phyloP scores from a whole-genome alignment of 1,140 invertebrate species.

The Drosophila albomicans region DNA sequence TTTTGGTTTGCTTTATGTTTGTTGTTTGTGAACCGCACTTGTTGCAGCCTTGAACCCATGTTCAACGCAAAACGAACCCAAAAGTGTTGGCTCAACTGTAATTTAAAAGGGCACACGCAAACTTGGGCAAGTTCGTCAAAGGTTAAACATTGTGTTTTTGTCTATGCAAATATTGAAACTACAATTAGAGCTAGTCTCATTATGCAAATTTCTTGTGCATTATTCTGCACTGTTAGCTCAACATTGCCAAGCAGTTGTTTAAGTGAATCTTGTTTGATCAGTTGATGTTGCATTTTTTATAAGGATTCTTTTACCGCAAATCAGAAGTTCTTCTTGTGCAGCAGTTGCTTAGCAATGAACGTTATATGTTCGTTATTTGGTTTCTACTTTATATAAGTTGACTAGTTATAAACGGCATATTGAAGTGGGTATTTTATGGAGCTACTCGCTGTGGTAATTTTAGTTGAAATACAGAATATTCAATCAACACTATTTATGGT shows the following conservation, averaged over 20 bases:
- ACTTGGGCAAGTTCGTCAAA: slow-evolving; percentile 10
- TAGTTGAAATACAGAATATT: too few relatives aligned
- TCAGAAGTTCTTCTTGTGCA: too few relatives aligned
- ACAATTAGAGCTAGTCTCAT: slow-evolving; percentile 10
- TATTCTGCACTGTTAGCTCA: neutral
- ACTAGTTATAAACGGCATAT: too few relatives aligned
- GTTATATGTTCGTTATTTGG: too few relatives aligned
- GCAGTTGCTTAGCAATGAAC: too few relatives aligned
- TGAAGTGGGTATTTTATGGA: too few relatives aligned
- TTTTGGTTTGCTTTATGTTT: slow-evolving; percentile 25
- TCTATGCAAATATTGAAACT: slow-evolving; percentile 16
- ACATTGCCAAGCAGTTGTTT: slow-evolving; percentile 2
- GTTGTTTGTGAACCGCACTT: slow-evolving; percentile 47
- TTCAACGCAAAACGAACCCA: neutral
- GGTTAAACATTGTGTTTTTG: slow-evolving; percentile 4
- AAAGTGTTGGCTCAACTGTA: slow-evolving; percentile 7
- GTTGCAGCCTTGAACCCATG: slow-evolving; percentile 45
- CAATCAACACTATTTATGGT: too few relatives aligned
- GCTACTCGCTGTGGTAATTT: too few relatives aligned
- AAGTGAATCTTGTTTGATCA: neutral
- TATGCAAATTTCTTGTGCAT: slow-evolving; percentile 6
- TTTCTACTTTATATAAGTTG: too few relatives aligned
- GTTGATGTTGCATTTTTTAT: neutral
- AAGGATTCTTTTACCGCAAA: too few relatives aligned
- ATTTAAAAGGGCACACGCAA: slow-evolving; percentile 14